Evolutionary conservation across 1,140 invertebrate genomes (phyloP).

Genomic region (Drosophila kanapiae): DNA sequence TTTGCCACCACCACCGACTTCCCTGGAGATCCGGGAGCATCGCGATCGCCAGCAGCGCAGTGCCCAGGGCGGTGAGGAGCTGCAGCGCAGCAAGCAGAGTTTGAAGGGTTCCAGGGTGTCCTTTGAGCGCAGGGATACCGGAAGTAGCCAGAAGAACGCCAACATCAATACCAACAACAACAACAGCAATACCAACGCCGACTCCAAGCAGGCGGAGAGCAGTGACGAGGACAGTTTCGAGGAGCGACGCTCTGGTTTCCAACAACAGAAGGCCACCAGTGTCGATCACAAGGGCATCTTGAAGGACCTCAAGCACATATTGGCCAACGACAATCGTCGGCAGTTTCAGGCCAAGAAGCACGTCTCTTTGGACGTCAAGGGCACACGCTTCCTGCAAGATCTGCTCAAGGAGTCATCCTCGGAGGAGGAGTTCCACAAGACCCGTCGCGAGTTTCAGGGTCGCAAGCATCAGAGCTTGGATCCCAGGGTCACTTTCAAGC

Average conservation of each 20-base stretch:
- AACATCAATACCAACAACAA: not conserved
- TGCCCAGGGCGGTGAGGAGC: constrained; percentile 59
- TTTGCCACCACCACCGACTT: constrained; percentile 73
- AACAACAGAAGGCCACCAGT: constrained; percentile 82
- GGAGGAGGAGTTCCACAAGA: constrained; percentile 83
- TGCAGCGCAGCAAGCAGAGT: constrained; percentile 80
- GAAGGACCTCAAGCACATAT: constrained; percentile 80
- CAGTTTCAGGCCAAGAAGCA: constrained; percentile 85
- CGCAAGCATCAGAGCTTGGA: constrained; percentile 85
- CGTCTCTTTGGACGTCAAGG: constrained; percentile 82
- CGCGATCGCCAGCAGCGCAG: constrained; percentile 76
- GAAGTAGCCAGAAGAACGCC: constrained; percentile 7
- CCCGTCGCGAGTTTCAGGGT: constrained; percentile 80
- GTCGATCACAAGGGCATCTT: constrained; percentile 84
- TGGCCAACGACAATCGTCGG: constrained; percentile 78
- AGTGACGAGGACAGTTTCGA: constrained; percentile 85
- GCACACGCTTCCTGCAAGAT: constrained; percentile 74
- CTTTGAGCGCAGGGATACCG: constrained; percentile 56
- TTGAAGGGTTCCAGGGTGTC: constrained; percentile 81
- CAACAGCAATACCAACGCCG: constrained; percentile 12
- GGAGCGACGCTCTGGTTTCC: constrained; percentile 76
- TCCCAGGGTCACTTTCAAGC: constrained; percentile 80
- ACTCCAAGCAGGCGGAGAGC: constrained; percentile 52
- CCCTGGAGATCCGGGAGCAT: constrained; percentile 63
- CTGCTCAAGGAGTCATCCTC: constrained; percentile 81